phyloP scores from a whole-genome alignment of 2,888 invertebrate genomes.

The Mactromeris polynyma region DNA sequence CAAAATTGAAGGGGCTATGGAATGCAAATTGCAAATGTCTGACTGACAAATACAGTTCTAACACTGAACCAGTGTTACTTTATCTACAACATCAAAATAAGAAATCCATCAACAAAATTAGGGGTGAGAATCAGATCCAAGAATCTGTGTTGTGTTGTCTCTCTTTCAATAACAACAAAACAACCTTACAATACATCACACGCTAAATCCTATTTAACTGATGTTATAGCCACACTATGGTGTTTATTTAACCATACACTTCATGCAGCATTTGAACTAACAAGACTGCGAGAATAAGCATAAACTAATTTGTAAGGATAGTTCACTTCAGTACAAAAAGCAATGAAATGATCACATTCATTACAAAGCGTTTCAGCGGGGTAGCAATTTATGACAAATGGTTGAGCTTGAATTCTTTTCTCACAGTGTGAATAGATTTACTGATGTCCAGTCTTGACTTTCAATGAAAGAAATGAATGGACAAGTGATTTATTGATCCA shows the following conservation, averaged over 20 bases:
- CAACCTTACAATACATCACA: neutral
- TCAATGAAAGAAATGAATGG: slow-evolving; percentile 14
- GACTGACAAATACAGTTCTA: too few species aligned
- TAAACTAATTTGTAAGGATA: neutral
- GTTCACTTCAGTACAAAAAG: slow-evolving; percentile 4
- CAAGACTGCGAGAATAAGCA: neutral
- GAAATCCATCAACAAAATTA: too few species aligned
- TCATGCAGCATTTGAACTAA: neutral
- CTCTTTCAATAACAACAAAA: too few species aligned
- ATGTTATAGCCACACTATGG: neutral
- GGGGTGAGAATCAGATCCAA: too few species aligned
- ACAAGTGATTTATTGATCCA: slow-evolving; percentile 20
- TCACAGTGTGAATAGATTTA: slow-evolving; percentile 5
- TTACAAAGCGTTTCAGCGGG: slow-evolving; percentile 2
- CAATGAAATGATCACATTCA: neutral
- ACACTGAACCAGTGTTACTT: too few species aligned
- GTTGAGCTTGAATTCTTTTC: slow-evolving; percentile 2
- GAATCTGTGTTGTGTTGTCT: too few species aligned
- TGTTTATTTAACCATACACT: neutral
- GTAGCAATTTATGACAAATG: slow-evolving; percentile 15
- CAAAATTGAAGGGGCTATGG: too few species aligned
- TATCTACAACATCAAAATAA: too few species aligned
- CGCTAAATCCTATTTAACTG: neutral
- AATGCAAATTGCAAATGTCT: too few species aligned
- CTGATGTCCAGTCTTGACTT: slow-evolving; percentile 19